A percentile compares a stretch with the other conserved stretches of the same genome.
Evolutionary conservation across 2,113 vertebrate genomes (phyloP).

Genomic region (Toxotes jaculatrix): DNA sequence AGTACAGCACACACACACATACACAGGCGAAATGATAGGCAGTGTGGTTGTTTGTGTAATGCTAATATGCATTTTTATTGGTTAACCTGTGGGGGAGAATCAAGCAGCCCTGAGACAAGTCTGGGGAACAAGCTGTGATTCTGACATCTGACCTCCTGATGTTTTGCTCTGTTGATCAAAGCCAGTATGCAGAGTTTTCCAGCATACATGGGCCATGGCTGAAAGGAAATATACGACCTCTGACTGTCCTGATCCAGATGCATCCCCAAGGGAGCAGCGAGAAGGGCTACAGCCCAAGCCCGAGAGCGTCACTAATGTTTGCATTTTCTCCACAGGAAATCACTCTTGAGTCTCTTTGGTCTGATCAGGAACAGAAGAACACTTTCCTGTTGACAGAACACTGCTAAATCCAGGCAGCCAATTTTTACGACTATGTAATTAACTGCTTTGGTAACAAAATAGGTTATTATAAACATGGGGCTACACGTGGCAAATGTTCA

Average conservation of each 20-base stretch:
- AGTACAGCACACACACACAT: not conserved
- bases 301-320: conserved; percentile 75
- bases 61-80: not conserved
- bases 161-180: conserved; percentile 73
- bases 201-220: conserved; percentile 47
- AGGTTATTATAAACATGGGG: conserved; percentile 33
- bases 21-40: not conserved
- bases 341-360: conserved; percentile 67
- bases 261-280: conserved; percentile 71
- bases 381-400: conserved; percentile 70
- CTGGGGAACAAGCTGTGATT: conserved; percentile 51
- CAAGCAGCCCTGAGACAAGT: conserved; percentile 16
- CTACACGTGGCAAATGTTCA: conserved; percentile 23
- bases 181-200: conserved; percentile 50
- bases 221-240: conserved; percentile 76
- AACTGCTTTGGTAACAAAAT: conserved; percentile 52
- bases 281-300: conserved; percentile 37
- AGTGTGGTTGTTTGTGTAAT: not conserved
- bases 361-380: conserved; percentile 71
- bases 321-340: conserved; percentile 81
- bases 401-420: conserved; percentile 29
- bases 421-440: conserved; percentile 51
- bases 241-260: conserved; percentile 74
- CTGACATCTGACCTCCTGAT: conserved; percentile 58
- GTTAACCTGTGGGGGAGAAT: conserved; percentile 24